Percentiles rank a stretch among this genome's conserved stretches.
phyloP scores from a whole-genome alignment of 2,113 vertebrate species.

The Hippocampus zosterae region DNA sequence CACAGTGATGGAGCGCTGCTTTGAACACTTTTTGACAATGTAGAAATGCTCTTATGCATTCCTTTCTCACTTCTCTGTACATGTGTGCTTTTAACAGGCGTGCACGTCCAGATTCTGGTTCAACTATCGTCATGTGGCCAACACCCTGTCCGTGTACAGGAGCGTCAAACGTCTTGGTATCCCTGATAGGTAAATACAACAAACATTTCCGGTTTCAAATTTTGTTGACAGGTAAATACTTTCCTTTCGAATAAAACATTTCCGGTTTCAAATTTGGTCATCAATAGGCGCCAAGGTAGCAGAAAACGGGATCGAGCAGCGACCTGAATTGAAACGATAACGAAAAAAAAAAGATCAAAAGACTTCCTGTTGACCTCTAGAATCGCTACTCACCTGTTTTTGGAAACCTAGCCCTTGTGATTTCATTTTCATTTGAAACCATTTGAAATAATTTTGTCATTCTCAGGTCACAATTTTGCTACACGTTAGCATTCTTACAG shows the following conservation, averaged over 20 bases:
- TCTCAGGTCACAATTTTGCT: too few relatives aligned
- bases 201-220: background rate
- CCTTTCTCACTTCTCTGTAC: too few relatives aligned
- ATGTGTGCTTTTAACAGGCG: slow-evolving; percentile 70
- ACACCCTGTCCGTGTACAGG: slow-evolving; percentile 93
- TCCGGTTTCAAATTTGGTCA: background rate
- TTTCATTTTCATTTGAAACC: too few relatives aligned
- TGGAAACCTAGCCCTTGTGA: too few relatives aligned
- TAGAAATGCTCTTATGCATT: background rate
- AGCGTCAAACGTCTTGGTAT: slow-evolving; percentile 97
- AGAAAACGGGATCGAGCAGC: too few relatives aligned
- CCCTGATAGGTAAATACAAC: slow-evolving; percentile 83
- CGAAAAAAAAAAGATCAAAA: too few relatives aligned
- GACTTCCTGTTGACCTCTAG: too few relatives aligned
- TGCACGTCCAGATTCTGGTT: slow-evolving; percentile 99
- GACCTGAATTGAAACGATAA: too few relatives aligned
- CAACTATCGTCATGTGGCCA: slow-evolving; percentile 97
- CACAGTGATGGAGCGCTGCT: background rate
- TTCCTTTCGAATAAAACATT: background rate
- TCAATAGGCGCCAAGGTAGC: background rate
- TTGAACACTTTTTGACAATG: background rate
- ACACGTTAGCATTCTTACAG: too few relatives aligned
- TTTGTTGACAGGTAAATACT: slow-evolving; percentile 80
- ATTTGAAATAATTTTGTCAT: too few relatives aligned
- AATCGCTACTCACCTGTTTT: too few relatives aligned